Conservation (phyloP, 2,888 invertebrate genomes). For the Dryobotodes eremita region DNA sequence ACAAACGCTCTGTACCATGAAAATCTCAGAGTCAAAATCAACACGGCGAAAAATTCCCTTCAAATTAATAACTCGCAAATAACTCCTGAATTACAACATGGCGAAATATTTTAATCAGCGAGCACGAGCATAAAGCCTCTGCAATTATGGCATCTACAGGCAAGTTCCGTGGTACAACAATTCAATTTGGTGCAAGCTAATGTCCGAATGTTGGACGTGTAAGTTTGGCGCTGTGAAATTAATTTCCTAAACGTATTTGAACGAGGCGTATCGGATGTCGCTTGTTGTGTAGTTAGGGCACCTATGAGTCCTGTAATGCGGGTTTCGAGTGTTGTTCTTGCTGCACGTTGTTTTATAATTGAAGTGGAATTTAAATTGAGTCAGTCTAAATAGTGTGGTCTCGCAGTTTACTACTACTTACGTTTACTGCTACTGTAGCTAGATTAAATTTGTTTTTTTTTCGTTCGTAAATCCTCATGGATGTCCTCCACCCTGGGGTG, state of each 20-base stretch:
- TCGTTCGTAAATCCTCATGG: too few species aligned
- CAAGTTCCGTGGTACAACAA: conserved; percentile 71
- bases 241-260: conserved; percentile 69
- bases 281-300: conserved; percentile 64
- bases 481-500: too few species aligned
- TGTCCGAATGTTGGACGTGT: conserved; percentile 74
- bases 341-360: conserved; percentile 28
- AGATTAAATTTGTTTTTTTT: too few species aligned
- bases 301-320: conserved; percentile 60
- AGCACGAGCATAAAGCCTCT: conserved; percentile 47
- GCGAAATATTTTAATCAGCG: conserved; percentile 61
- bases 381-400: not conserved
- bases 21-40: not conserved
- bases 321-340: conserved; percentile 23
- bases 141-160: conserved; percentile 60
- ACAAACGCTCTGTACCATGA: too few species aligned
- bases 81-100: conserved; percentile 34
- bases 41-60: not conserved
- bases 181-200: conserved; percentile 78
- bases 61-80: conserved; percentile 17
- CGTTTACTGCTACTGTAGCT: too few species aligned
- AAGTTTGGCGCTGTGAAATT: conserved; percentile 73
- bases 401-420: not conserved
- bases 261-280: conserved; percentile 69
- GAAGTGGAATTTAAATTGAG: conserved; percentile 21